These are phyloP conservation scores for Orthosia gracilis DNA, from an alignment of 2,888 invertebrate species.

Conservation along the genomic window DNA sequence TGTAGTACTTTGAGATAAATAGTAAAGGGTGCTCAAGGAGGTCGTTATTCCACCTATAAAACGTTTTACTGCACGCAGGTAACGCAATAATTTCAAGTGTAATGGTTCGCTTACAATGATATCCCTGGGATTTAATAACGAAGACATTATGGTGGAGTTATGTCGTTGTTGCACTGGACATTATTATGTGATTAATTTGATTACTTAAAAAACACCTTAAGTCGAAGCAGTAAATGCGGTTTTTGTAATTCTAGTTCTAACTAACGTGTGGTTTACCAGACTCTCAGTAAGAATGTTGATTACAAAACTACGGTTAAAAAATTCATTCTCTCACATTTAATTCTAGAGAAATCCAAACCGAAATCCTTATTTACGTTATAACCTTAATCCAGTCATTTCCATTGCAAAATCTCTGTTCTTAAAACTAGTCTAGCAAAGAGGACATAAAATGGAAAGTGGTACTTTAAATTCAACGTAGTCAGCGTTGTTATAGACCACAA, in stretches of 20 bases:
- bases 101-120: constrained; percentile 55
- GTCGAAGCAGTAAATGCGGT: neutral
- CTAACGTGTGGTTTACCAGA: neutral
- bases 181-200: constrained; percentile 2
- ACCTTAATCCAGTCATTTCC: constrained; percentile 30
- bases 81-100: constrained; percentile 52
- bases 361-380: constrained; percentile 29
- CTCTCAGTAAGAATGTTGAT: neutral
- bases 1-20: constrained; percentile 65
- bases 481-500: constrained; percentile 38
- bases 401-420: constrained; percentile 36
- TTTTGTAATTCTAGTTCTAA: neutral
- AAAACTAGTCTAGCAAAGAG: constrained; percentile 38
- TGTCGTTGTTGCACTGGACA: neutral
- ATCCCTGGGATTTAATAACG: constrained; percentile 59
- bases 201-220: neutral
- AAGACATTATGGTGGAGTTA: constrained; percentile 24
- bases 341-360: constrained; percentile 7
- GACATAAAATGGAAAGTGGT: constrained; percentile 37
- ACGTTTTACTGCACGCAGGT: constrained; percentile 69
- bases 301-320: neutral
- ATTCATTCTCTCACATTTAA: neutral
- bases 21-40: constrained; percentile 66
- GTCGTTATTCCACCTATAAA: constrained; percentile 72
- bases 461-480: constrained; percentile 50